Evolutionary conservation across 30 jellyfish, hydroid and myxozoan genomes (phyloP).

Genomic region (Turritopsis rubra): DNA sequence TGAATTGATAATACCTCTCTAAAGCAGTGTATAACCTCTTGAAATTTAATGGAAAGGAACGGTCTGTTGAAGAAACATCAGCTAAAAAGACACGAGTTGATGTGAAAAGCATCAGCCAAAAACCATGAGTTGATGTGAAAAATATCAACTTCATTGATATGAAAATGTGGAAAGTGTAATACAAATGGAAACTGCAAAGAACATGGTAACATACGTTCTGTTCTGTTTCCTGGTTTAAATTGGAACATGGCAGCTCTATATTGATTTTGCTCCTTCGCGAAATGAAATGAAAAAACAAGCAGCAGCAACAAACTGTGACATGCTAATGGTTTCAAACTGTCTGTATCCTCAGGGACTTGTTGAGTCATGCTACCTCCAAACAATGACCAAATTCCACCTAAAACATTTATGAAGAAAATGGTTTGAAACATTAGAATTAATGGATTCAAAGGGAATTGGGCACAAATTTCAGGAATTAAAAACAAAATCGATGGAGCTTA

Average conservation of each 20-base stretch:
- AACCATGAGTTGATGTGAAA: neutral
- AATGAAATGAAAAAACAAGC: constrained; percentile 38
- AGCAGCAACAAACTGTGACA: constrained; percentile 54
- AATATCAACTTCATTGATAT: too few species aligned
- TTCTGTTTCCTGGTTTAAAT: constrained; percentile 51
- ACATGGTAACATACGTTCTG: constrained; percentile 37
- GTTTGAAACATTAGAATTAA: neutral
- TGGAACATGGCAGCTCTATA: constrained; percentile 55
- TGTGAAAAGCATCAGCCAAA: neutral
- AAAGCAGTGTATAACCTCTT: constrained; percentile 25
- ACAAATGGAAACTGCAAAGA: too few species aligned
- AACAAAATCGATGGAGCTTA: neutral
- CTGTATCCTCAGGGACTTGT: constrained; percentile 13
- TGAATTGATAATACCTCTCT: constrained; percentile 3
- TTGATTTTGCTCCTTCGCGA: constrained; percentile 50
- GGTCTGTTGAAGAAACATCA: neutral
- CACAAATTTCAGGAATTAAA: neutral
- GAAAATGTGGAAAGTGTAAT: neutral
- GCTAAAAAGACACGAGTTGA: neutral
- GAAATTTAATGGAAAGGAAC: constrained; percentile 39
- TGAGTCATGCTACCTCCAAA: constrained; percentile 37
- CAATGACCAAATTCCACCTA: constrained; percentile 82
- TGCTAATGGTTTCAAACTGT: constrained; percentile 61
- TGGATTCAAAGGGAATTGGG: neutral
- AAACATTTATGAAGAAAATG: neutral